Conservation (phyloP, 2,113 vertebrate genomes). For the Acrocephalus arundinaceus region DNA sequence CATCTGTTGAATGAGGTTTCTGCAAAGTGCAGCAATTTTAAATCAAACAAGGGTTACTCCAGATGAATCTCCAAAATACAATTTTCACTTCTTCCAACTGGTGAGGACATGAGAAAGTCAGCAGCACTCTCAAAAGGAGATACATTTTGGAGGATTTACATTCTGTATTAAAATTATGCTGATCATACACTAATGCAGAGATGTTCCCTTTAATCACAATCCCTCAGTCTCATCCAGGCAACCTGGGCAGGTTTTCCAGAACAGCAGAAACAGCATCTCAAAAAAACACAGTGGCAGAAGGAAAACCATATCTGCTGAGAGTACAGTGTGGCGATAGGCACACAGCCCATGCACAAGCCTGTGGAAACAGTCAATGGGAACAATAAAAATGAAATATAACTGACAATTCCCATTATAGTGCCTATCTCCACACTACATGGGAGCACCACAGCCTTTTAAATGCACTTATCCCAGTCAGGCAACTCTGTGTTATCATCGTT, state of each 20-base stretch:
- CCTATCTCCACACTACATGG: not conserved
- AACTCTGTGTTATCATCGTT: rapidly evolving
- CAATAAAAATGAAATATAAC: not conserved
- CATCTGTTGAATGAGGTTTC: not conserved
- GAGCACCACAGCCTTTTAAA: not conserved
- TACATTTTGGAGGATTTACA: not conserved
- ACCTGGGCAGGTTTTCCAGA: not conserved
- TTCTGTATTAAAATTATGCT: not conserved
- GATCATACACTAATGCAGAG: not conserved
- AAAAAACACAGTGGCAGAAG: not conserved
- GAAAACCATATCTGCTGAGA: rapidly evolving
- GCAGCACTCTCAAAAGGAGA: not conserved
- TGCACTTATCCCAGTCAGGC: not conserved
- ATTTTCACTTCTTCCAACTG: not conserved
- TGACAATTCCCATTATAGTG: not conserved
- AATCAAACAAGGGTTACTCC: not conserved
- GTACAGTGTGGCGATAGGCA: not conserved
- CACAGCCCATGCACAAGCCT: not conserved
- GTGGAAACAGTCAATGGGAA: not conserved
- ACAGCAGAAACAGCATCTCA: not conserved
- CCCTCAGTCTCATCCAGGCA: not conserved
- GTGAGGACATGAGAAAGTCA: not conserved
- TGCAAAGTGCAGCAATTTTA: not conserved
- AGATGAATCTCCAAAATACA: not conserved
- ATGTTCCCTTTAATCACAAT: not conserved